Base-by-base conservation (phyloP, 2,888 invertebrate genomes). In the Aethes cnicana region DNA sequence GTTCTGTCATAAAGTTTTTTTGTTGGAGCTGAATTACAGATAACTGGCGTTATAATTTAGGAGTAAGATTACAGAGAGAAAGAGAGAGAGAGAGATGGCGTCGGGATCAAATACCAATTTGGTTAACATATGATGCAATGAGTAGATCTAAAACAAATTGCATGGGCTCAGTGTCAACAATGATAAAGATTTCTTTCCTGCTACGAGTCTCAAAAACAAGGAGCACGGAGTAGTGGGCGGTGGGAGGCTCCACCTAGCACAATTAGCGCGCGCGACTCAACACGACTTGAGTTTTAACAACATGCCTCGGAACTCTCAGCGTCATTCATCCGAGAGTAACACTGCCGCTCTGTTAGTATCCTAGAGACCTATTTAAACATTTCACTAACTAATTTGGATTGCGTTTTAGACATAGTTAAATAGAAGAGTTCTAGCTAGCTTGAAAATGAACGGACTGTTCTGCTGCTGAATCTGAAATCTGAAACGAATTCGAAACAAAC, bases 281-380 rank as follows among this genome's bases (percentile, higher is more conserved):
- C 86, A 76, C 85, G 80, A 74, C 87, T 89, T 83, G 79, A 88
- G 85, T 84, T 86, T 85, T 87, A 88, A 88, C 86, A 89, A 89
- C 86, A 81, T 78, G 69, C 69, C 72, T 66, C 67, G 65, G 72
- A 77, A 74, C 81, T 78, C 84, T 85, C 80, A 73, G 80, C 81
- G 74, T 81, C 86, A 79, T 85, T 85, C 84, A 84, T 75, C 75
- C 73, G 77, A 78, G 79, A 75, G 71, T 66, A 72, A 56, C 59
- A 61, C 66, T 61, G 66, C 72, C 74, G 71, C 65, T 69, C 20
- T 50, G 46, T 70, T 69, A 67, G 65, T 73, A 68, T 69, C 66
- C 72, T 68, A 69, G 68, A 70, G 66, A 64, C 65, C 64, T 72
- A 69, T 69, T 71, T 72, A 72, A 72, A 64, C 56, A 67, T 64